Percentiles rank a stretch among this genome's conserved stretches.
phyloP scores from a whole-genome alignment of 2,113 vertebrate genomes.

The Pseudopipra pipra region DNA sequence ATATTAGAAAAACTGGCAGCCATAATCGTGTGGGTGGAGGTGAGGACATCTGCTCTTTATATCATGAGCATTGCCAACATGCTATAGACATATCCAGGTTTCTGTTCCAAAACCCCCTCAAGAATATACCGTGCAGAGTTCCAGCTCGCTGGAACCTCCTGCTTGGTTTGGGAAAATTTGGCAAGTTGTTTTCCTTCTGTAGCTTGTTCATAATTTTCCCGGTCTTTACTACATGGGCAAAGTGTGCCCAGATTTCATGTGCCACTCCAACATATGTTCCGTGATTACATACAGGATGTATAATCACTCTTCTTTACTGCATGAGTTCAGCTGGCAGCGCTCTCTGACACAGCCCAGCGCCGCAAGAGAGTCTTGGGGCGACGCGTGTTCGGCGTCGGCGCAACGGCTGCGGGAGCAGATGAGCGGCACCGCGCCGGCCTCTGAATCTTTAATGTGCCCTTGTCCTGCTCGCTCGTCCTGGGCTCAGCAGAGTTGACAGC shows the following conservation, averaged over 20 bases:
- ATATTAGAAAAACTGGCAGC: slow-evolving; percentile 69
- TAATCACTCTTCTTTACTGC: slow-evolving; percentile 61
- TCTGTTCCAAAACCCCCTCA: slow-evolving; percentile 69
- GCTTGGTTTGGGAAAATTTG: slow-evolving; percentile 56
- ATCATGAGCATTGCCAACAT: slow-evolving; percentile 54
- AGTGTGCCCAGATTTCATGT: slow-evolving; percentile 67
- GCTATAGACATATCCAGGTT: slow-evolving; percentile 55
- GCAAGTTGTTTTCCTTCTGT: slow-evolving; percentile 49
- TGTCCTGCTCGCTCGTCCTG: background rate
- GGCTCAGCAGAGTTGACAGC: background rate
- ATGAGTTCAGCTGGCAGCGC: slow-evolving; percentile 42
- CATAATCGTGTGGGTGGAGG: slow-evolving; percentile 55
- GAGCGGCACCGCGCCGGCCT: background rate
- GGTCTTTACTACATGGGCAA: slow-evolving; percentile 50
- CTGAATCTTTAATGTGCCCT: background rate
- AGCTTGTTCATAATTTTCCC: slow-evolving; percentile 45
- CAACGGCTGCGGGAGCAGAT: background rate
- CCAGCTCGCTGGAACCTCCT: slow-evolving; percentile 63
- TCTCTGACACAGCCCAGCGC: background rate
- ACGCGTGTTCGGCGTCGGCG: background rate
- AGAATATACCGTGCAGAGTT: slow-evolving; percentile 41
- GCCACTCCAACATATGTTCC: slow-evolving; percentile 52
- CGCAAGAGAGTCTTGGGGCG: slow-evolving; percentile 8
- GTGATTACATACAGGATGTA: slow-evolving; percentile 63
- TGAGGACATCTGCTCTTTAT: slow-evolving; percentile 70